These are phyloP conservation scores for Lasioglossum calceatum DNA, from an alignment of 2,888 invertebrate genomes.

Conservation along the genomic window DNA sequence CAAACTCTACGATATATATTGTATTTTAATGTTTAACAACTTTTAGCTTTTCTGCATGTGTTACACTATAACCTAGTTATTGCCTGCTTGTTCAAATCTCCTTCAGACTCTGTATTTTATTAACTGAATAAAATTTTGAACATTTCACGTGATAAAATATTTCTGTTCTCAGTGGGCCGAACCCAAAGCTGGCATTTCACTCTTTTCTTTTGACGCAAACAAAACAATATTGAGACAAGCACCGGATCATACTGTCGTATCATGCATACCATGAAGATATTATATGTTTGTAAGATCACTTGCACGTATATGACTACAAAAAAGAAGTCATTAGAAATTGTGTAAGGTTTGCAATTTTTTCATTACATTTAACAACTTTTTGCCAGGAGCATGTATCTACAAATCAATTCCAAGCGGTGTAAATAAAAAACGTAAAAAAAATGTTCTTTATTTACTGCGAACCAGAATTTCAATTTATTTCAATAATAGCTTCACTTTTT, in stretches of 20 bases:
- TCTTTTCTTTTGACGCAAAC: not conserved
- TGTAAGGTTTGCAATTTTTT: not conserved
- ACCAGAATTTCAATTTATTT: not conserved
- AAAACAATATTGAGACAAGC: not conserved
- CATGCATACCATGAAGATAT: constrained; percentile 2
- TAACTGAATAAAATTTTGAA: not conserved
- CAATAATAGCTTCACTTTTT: not conserved
- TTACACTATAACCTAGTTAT: not conserved
- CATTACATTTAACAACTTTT: constrained; percentile 7
- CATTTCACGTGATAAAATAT: not conserved
- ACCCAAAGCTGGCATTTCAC: not conserved
- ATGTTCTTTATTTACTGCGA: not conserved
- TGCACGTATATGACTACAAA: not conserved
- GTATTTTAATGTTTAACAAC: not conserved
- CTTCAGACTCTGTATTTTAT: not conserved
- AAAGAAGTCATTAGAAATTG: not conserved
- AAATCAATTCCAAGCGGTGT: not conserved
- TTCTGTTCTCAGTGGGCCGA: not conserved
- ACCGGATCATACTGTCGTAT: not conserved
- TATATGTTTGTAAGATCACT: not conserved
- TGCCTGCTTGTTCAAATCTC: not conserved
- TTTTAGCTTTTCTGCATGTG: not conserved
- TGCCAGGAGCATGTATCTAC: not conserved
- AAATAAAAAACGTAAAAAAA: not conserved
- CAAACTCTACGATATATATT: not conserved